Conservation (phyloP, 2,113 vertebrate genomes). For the Peromyscus polionotus region DNA sequence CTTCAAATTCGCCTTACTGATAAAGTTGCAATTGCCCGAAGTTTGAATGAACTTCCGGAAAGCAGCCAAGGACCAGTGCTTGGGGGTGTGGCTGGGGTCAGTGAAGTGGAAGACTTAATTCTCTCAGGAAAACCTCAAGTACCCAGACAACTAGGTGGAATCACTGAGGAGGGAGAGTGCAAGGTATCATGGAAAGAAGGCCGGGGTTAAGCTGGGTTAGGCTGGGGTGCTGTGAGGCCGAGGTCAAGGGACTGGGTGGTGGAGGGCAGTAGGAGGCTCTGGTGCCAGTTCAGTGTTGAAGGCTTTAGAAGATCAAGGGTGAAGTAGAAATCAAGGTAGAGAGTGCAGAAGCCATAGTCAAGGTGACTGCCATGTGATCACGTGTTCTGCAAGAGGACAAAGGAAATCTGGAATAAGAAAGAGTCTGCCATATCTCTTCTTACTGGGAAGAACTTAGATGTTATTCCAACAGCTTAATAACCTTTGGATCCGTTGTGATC, state of each 20-base stretch:
- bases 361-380: neutral
- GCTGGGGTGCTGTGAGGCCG: rapidly evolving
- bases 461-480: neutral
- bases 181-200: neutral
- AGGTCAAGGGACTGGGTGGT: neutral
- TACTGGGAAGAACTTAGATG: neutral
- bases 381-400: neutral
- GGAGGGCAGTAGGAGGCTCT: neutral
- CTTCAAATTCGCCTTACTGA: neutral
- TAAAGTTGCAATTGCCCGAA: neutral
- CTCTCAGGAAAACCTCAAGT: neutral
- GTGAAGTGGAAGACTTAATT: neutral
- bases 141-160: neutral
- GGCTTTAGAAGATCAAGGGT: neutral
- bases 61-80: neutral
- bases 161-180: rapidly evolving
- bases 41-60: neutral
- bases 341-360: neutral
- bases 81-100: neutral
- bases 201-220: too few species aligned
- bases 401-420: neutral
- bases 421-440: too few species aligned
- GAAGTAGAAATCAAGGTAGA: neutral
- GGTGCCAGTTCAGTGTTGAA: neutral
- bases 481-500: neutral